Evolutionary conservation across 92 coral and sea anemone genomes (phyloP), one percentile per base, ranked within the genome.

Genomic region (Epizoanthus rinbou): DNA sequence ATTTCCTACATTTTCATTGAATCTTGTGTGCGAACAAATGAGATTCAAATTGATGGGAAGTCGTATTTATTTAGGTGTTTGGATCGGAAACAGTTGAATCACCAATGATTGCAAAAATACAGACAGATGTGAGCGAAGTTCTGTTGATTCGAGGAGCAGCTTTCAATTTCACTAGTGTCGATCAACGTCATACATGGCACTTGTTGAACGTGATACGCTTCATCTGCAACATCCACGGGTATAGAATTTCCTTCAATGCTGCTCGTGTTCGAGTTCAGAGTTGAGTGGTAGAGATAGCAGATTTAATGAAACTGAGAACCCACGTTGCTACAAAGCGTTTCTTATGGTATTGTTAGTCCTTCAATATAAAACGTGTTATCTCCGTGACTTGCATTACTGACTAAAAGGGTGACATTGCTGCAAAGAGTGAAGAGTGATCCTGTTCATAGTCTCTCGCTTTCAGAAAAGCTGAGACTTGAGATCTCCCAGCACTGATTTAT

Each of bases 121-220:
- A 58, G 65, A 33, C 31, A 62, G 54, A 50, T 50, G 54, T 50
- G 54, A 10, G 14, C 14, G 54, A 9, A 11, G 25, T 56, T 31
- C 43, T 10, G 35, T 17, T 41, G 25, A 41, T 39, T 22, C 59
- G n/a, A 52, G 6, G 72, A 78, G 35, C 59, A 60, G 58, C 63
- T 41, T 41, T 78, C 50, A 21, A 78, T 41, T 41, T 78, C 50
- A 17, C 71, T 8, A 19, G n/a, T 39, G 72, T 62, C 58, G 72
- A 41, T 59, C 69, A 52, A 41, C 69, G 63, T 9, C 68, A 25
- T 28, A 28, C 31, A 28, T 1, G 63, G 21, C 56, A 17, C 4
- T 37, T 31, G 35, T 76, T 60, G 57, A 78, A 78, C 82, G 22
- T 78, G 82, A 78, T 78, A 69, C 45, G 22, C 22, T 21, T 33